Percentiles rank a stretch among this genome's conserved stretches.
Conservation (phyloP, 2,797 vertebrate genomes). For the Esox lucius region DNA sequence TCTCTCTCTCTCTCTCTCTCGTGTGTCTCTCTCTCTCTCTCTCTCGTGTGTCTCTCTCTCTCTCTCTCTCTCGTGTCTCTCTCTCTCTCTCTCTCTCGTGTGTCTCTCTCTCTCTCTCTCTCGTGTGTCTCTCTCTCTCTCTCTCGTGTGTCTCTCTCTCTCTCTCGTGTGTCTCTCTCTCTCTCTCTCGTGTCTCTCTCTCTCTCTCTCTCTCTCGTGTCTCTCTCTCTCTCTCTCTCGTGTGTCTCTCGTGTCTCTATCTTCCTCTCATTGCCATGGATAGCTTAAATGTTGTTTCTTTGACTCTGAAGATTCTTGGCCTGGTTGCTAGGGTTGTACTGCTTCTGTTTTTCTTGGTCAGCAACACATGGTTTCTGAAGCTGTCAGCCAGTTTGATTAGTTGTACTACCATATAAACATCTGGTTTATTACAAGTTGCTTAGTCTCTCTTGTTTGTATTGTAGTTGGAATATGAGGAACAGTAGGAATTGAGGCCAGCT, state of each 20-base stretch:
- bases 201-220: not conserved
- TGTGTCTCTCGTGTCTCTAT: not conserved
- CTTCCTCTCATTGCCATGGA: not conserved
- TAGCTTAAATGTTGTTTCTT: not conserved
- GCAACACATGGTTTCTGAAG: not conserved
- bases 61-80: no score
- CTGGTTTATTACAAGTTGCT: not conserved
- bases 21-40: not conserved
- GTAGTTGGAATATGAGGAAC: not conserved
- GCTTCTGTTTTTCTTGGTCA: not conserved
- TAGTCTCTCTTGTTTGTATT: not conserved
- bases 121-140: not conserved
- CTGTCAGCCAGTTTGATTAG: not conserved
- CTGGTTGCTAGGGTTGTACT: not conserved
- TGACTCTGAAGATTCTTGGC: constrained; percentile 1
- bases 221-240: not conserved
- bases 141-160: not conserved
- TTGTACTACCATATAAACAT: not conserved
- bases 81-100: not conserved
- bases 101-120: not conserved
- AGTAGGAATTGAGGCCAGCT: not conserved
- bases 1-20: not conserved
- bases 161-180: no score
- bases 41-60: no score
- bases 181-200: not conserved